Evolutionary conservation across 1,140 invertebrate species (phyloP), one percentile per base, ranked within the genome.

Genomic region (Ylistrum balloti): DNA sequence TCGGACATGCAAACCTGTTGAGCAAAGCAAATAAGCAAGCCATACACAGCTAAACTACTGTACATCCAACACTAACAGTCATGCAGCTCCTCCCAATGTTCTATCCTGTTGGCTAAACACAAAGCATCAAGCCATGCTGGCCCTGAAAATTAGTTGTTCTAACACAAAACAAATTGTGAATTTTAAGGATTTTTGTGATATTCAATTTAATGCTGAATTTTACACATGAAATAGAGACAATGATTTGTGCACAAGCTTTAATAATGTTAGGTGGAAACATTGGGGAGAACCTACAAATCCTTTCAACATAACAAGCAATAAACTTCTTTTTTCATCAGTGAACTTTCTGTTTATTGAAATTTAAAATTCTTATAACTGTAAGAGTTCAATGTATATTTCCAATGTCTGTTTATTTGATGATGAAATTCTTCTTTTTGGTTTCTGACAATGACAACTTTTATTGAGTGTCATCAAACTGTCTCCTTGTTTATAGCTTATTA

Each of bases 1-100:
- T 28, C 22, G 15, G 5, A 28, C 56, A 74, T 74, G 56, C 56
- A 74, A n/a, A 74, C 56, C 56, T 74, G 56, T 74, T n/a, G 56
- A 74, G 56, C 56, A 74, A 74, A 74, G 22, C 56, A 74, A 74
- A 74, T n/a, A 74, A 28, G 56, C 56, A 74, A 74, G 56, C 56
- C 28, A 74, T 74, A 74, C 56, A 74, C 22, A 74, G 22, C 56
- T 74, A 74, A 22, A 48, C 45, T 48, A 74, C 56, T 74, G 56
- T n/a, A 28, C n/a, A 74, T 1, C 56, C 22, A 74, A 38, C 56
- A 74, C n/a, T n/a, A 74, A 5, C 3, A 17, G 56, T 74, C 56
- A 74, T 28, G 56, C 56, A 74, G 56, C 56, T 74, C 28, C 56
- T 74, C 56, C 56, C 3, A 74, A 74, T 28, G 56, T 74, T n/a